phyloP scores from a whole-genome alignment of 2,888 invertebrate species.

The Ophioninae sp. region DNA sequence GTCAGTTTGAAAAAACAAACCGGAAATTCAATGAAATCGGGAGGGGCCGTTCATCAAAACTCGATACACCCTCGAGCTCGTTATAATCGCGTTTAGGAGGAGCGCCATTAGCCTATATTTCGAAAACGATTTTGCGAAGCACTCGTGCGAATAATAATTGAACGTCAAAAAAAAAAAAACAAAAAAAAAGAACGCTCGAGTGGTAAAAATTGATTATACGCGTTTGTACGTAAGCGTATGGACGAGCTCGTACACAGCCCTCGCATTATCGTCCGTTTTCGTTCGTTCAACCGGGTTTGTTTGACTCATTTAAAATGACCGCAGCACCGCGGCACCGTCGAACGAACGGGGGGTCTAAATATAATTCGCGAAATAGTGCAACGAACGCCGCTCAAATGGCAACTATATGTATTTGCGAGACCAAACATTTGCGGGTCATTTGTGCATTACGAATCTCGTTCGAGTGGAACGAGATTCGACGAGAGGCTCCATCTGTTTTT shows the following conservation, averaged over 20 bases:
- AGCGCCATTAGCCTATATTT: neutral
- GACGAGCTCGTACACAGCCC: neutral
- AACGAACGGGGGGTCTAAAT: constrained; percentile 45
- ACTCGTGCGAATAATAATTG: neutral
- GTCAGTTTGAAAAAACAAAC: too few species aligned
- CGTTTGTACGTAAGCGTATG: neutral
- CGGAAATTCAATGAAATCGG: too few species aligned
- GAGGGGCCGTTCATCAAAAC: too few species aligned
- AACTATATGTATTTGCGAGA: constrained; percentile 4
- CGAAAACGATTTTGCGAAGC: neutral
- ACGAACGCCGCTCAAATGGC: constrained; percentile 12
- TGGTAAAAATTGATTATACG: neutral
- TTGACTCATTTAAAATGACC: constrained; percentile 54
- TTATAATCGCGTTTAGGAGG: too few species aligned
- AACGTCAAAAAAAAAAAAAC: neutral
- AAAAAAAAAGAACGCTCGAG: too few species aligned
- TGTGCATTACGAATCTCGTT: constrained; percentile 22
- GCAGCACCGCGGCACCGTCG: constrained; percentile 23
- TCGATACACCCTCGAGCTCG: too few species aligned
- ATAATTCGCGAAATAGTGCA: constrained; percentile 43
- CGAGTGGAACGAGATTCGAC: neutral
- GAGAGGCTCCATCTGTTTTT: constrained; percentile 5
- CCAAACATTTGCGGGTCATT: constrained; percentile 19
- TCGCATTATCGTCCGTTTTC: constrained; percentile 21
- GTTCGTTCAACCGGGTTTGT: constrained; percentile 41